Evolutionary conservation across 2,113 vertebrate species (phyloP), one percentile per base, ranked within the genome.

Genomic region (Corythornis cristatus): DNA sequence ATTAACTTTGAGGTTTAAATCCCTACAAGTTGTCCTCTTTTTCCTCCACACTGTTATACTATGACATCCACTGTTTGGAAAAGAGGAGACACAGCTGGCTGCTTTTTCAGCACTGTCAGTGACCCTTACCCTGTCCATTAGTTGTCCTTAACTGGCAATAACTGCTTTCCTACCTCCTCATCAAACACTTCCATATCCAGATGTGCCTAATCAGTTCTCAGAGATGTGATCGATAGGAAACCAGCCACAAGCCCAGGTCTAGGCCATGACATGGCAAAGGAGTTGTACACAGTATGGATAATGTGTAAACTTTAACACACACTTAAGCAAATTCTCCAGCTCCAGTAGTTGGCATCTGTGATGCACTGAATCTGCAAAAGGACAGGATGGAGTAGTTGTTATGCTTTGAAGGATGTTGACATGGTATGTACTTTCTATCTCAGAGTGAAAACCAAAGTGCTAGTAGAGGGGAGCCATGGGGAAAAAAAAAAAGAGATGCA

Each of bases 81-180:
- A 93, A 94, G 68, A 90, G 26, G 5, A 91, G 77, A 61, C 9
- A 79, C 76, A 94, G 53, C 66, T 92, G 86, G 23, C 12, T 74
- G 23, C 67, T 86, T 78, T 51, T 77, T 94, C 61, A 67, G 28
- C 48, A 48, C n/a, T 78, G 57, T 45, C 68, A 53, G n/a, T 95
- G 83, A 94, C 79, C 82, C 29, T 86, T 81, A 71, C 50, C 35
- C 73, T 84, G 65, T 16, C 83, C 76, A 88, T 95, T 88, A 89
- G 83, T 26, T 93, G 89, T 77, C 67, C 86, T 56, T 67, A 72
- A 75, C n/a, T 45, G 65, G 15, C 1, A 8, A 81, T 56, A 83
- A 33, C 61, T 86, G 11, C 40, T 64, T 18, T 80, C 40, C 48
- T 81, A 68, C 21, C 33, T 77, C 48, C 35, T 78, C 61, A 45